Base-by-base conservation (phyloP, 2,888 invertebrate species). In the Hipparchia sbordonii region DNA sequence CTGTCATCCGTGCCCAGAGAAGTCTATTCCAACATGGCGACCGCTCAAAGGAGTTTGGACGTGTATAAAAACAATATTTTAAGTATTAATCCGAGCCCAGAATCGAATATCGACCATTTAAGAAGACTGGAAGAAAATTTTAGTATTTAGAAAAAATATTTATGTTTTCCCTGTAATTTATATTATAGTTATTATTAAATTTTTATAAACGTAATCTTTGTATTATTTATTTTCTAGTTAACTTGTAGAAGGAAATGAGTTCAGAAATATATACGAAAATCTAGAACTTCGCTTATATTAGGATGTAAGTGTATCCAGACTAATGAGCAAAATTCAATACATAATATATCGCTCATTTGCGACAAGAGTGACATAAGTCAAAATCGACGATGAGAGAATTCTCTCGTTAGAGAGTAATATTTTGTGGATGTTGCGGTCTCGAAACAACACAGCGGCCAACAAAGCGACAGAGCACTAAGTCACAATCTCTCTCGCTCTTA, bases 41-140 rank as follows among this genome's bases (percentile, higher is more conserved):
- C 87, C 0, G 85, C 84, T 0, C 90, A 92, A 76, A 84, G 91
- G 61, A 89, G 83, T 80, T 79, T 93, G 78, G 93, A 93, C 77
- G 81, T 88, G 23, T 93, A 89, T 77, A 93, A 90, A 85, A 92
- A 93, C 82, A 93, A 92, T 84, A 91, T 93, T 84, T 83, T 93
- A 77, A 92, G 82, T 75, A 90, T 92, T 68, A 86, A 82, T 69
- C 81, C 86, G 23, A 83, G 87, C 6, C 91, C 88, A 76, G 93
- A 93, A 39, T 79, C 87, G 0, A 91, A 85, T 77, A 85, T 93
- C 7, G 92, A 93, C 81, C 93, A 93, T 84, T 86, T 93, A 81
- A 88, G 93, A 80, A 88, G 93, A 80, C 82, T 93, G 77, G 93
- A 93, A 79, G 93, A 93, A 79, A 93, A 93, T 82, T 93, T 93